Base-by-base conservation (phyloP, 2,797 vertebrate species). In the Ctenopoma multispine region DNA sequence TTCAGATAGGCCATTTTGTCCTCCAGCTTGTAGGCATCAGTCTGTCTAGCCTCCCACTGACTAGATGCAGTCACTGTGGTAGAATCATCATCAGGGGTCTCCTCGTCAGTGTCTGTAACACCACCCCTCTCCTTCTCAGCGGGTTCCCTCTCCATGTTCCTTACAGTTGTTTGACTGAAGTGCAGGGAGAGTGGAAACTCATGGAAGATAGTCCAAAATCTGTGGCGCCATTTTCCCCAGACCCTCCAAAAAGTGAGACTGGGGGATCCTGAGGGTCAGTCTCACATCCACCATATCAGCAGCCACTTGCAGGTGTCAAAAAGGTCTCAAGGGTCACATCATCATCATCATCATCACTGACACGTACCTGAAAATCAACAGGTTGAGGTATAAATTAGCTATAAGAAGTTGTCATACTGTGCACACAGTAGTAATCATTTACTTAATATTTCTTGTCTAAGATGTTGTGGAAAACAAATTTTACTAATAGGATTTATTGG, bases 51-150 rank as follows among this genome's bases (percentile, higher is more conserved):
- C 54, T 81, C 77, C 64, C 79, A 82, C 55, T 78, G 72, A 70
- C 53, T 36, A 29, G 73, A 64, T 34, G 43, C 43, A n/a, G 64
- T 63, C 53, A 62, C 62, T 49, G 69, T 75, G 54, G 49, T 17
- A 43, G 41, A 63, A 24, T 83, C 70, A 21, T 67, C 72, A 34
- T 81, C 81, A 55, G 64, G 69, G 27, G 68, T 63, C 63, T 92
- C 90, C 58, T 91, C 89, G 1, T 89, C 89, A 63, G 82, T 51
- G 36, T 83, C 85, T 9, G 77, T 56, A 38, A 82, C 3, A 6
- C 50, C 34, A 36, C 89, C 89, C 82, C 86, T 80, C 75, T 88
- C 92, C 72, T 81, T 88, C 72, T 92, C 88, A 69, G 85, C 74
- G 41, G 75, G 72, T 57, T 89, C 81, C 74, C 70, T 86, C 70